Percentiles rank a stretch among this genome's conserved stretches.
Evolutionary conservation across 2,113 vertebrate species (phyloP).

Genomic region (Diadophis punctatus): DNA sequence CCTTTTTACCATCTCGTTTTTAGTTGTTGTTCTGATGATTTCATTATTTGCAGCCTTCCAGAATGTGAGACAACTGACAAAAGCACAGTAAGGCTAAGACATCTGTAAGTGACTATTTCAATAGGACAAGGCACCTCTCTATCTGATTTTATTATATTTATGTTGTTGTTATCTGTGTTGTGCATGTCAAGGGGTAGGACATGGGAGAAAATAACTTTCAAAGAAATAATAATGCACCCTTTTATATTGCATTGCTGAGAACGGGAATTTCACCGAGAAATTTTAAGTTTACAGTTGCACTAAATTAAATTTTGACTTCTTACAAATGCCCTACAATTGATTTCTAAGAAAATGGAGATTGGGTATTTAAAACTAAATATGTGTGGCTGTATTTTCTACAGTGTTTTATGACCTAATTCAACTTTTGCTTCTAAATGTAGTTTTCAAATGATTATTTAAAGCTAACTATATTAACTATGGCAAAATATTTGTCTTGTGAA

Average conservation of each 20-base stretch:
- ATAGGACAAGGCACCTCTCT: not conserved
- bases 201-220: not conserved
- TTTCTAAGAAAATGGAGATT: not conserved
- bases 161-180: not conserved
- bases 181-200: not conserved
- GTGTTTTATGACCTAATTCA: not conserved
- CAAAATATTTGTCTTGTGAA: not conserved
- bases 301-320: not conserved
- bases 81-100: not conserved
- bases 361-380: not conserved
- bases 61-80: not conserved
- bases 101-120: not conserved
- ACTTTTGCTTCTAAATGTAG: not conserved
- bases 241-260: not conserved
- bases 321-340: not conserved
- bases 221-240: not conserved
- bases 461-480: not conserved
- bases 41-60: not conserved
- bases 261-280: not conserved
- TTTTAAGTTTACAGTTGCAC: not conserved
- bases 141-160: not conserved
- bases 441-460: not conserved
- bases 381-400: not conserved
- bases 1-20: not conserved
- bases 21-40: not conserved